Conservation (phyloP, 2,888 invertebrate genomes). For the Drosophila buzzatii region DNA sequence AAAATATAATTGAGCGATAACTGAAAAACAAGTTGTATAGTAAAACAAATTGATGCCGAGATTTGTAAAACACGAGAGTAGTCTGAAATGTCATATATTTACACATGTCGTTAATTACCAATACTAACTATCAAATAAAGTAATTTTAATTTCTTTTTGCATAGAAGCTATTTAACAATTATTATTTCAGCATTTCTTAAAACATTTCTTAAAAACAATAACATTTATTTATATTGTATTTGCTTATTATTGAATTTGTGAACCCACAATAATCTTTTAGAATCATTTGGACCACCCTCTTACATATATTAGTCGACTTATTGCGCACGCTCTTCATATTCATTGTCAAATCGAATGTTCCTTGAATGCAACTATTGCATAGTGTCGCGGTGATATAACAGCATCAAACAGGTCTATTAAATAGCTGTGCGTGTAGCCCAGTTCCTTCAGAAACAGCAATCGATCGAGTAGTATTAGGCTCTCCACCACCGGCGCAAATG, state of each 20-base stretch:
- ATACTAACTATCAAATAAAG: no score
- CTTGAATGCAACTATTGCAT: conserved; percentile 79
- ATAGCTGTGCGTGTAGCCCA: conserved; percentile 87
- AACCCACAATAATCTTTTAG: neutral
- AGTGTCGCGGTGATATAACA: conserved; percentile 90
- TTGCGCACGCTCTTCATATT: conserved; percentile 2
- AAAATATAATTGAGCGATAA: neutral
- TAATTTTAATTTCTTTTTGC: no score
- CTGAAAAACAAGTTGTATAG: neutral
- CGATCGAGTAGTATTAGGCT: conserved; percentile 93
- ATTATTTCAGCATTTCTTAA: no score
- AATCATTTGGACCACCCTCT: neutral
- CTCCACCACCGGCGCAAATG: conserved; percentile 93
- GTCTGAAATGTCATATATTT: neutral
- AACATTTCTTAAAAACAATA: no score
- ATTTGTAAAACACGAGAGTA: neutral
- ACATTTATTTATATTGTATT: neutral
- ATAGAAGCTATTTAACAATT: no score
- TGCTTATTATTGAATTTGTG: neutral
- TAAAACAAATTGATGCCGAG: neutral
- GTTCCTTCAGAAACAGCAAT: conserved; percentile 90
- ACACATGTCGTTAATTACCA: neutral
- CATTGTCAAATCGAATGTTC: conserved; percentile 2
- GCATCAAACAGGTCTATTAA: conserved; percentile 94
- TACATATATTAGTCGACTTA: neutral